These are phyloP conservation scores for Centropristis striata DNA, from an alignment of 2,113 vertebrate species.

Conservation along the genomic window DNA sequence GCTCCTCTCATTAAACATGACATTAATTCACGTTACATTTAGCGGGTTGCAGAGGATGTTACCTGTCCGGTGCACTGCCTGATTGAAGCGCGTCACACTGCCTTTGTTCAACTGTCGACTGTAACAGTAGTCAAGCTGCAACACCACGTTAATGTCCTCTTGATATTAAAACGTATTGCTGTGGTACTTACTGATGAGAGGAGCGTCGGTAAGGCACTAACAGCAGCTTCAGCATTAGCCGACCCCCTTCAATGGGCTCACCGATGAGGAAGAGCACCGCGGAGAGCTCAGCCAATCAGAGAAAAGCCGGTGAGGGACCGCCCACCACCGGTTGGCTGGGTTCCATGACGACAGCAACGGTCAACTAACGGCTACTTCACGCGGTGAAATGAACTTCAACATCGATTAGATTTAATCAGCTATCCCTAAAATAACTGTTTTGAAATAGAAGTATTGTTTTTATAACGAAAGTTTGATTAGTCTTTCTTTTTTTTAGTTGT, in stretches of 20 bases:
- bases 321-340: conserved; percentile 32
- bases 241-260: conserved; percentile 3
- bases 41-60: neutral
- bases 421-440: too few species aligned
- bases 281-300: conserved; percentile 62
- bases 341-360: conserved; percentile 21
- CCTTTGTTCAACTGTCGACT: neutral
- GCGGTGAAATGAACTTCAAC: too few species aligned
- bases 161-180: neutral
- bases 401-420: too few species aligned
- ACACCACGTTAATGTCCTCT: neutral
- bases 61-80: neutral
- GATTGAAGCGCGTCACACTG: neutral
- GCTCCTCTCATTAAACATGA: neutral
- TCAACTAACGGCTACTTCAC: neutral
- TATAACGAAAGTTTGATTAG: too few species aligned
- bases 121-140: neutral
- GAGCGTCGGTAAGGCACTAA: conserved; percentile 23
- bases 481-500: too few species aligned
- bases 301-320: conserved; percentile 50
- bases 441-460: too few species aligned
- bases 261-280: conserved; percentile 32
- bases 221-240: neutral
- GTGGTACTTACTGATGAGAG: conserved; percentile 44
- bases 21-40: neutral